These are phyloP conservation scores for Sphaerodactylus townsendi DNA, from an alignment of 2,113 vertebrate species.

Conservation along the genomic window DNA sequence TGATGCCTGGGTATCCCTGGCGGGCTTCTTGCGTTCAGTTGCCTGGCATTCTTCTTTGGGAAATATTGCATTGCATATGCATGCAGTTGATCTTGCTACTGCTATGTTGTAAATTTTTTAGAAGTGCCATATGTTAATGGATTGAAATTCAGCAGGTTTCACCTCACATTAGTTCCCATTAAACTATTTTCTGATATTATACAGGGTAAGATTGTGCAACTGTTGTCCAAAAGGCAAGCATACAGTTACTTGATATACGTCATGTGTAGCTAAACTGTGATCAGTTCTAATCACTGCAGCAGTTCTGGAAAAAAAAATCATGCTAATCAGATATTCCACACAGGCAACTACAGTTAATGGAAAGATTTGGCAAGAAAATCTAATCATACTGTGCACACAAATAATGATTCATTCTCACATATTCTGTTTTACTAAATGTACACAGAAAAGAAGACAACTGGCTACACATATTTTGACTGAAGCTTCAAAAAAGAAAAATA, in stretches of 20 bases:
- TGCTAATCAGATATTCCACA: not conserved
- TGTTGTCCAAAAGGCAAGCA: not conserved
- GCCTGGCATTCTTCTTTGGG: not conserved
- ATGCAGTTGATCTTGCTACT: not conserved
- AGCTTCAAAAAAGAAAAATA: not conserved
- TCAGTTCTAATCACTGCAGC: not conserved
- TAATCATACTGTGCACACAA: not conserved
- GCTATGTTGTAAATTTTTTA: not conserved
- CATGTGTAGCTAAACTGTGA: not conserved
- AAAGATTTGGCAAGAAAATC: not conserved
- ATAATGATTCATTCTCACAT: not conserved
- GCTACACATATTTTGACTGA: not conserved
- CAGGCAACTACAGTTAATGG: not conserved
- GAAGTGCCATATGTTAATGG: not conserved
- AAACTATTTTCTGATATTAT: not conserved
- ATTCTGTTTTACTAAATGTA: not conserved
- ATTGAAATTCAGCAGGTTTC: not conserved
- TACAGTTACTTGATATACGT: not conserved
- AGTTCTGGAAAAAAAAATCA: not conserved
- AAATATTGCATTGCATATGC: not conserved
- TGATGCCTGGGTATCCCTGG: not conserved
- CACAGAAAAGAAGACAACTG: slow-evolving; percentile 12
- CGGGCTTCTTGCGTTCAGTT: not conserved
- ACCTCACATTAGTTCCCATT: not conserved
- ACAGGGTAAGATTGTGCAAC: not conserved